Percentiles rank a stretch among this genome's conserved stretches.
Evolutionary conservation across 1,140 invertebrate genomes (phyloP).

Genomic region (Zeugodacus cucurbitae): DNA sequence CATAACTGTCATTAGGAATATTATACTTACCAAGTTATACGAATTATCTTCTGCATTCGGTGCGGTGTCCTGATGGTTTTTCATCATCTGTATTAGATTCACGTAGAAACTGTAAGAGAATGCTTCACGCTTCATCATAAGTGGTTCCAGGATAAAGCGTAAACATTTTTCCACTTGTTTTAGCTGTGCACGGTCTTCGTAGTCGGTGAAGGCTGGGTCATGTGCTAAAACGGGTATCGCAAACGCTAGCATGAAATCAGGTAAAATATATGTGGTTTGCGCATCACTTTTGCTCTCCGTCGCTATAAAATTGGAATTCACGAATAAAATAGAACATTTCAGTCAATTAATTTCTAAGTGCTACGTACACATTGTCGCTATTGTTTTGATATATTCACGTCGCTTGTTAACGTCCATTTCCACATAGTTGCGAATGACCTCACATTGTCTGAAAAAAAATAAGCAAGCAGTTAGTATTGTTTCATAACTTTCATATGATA

Average conservation of each 20-base stretch:
- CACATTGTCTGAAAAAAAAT: constrained; percentile 51
- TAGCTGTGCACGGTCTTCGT: constrained; percentile 80
- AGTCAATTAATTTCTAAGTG: background rate
- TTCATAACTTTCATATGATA: background rate
- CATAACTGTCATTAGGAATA: background rate
- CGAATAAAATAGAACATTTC: no score
- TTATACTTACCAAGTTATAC: constrained; percentile 69
- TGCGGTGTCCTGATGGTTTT: constrained; percentile 90
- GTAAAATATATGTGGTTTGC: constrained; percentile 87
- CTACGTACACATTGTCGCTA: constrained; percentile 69
- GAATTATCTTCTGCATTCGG: constrained; percentile 81
- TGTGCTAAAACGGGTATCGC: constrained; percentile 93
- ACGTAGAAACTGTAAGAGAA: constrained; percentile 98
- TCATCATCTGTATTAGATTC: constrained; percentile 91
- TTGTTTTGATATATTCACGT: constrained; percentile 89
- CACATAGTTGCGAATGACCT: constrained; percentile 58
- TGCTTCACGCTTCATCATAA: constrained; percentile 92
- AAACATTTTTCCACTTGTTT: constrained; percentile 85
- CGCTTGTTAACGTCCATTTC: constrained; percentile 85
- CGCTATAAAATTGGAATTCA: constrained; percentile 29
- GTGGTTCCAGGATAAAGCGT: constrained; percentile 93
- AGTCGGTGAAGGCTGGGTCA: constrained; percentile 83
- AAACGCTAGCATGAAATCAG: constrained; percentile 97
- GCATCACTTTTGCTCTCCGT: constrained; percentile 68
- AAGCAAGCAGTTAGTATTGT: background rate